Conservation (phyloP, 2,113 vertebrate species). For the zebrafish (Danio rerio) region GRCz12tu NC_133187.1:29769001-29769500, state of each 20-base stretch:
- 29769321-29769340: conserved; percentile 86
- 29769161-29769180: conserved; percentile 24
- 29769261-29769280: conserved; percentile 90
- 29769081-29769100: too few species aligned
- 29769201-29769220: conserved; percentile 89
- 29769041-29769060: too few species aligned
- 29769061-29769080: too few species aligned
- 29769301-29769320: conserved; percentile 82
- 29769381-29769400: conserved; percentile 97
- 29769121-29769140: background rate
- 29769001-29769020: too few species aligned
- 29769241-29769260: conserved; percentile 97
- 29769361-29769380: conserved; percentile 96
- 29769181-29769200: conserved; percentile 81
- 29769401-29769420: conserved; percentile 89
- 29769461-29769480: conserved; percentile 99
- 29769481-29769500: background rate
- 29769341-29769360: conserved; percentile 94
- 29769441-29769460: conserved; percentile 97
- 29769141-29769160: background rate
- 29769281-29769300: conserved; percentile 87
- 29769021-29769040: too few species aligned
- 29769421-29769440: conserved; percentile 98
- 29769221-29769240: conserved; percentile 95
- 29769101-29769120: too few species aligned